Percentiles rank a stretch among this genome's conserved stretches.
Evolutionary conservation across 2,888 invertebrate species (phyloP).

Genomic region (Zygothrica quintamaculata): DNA sequence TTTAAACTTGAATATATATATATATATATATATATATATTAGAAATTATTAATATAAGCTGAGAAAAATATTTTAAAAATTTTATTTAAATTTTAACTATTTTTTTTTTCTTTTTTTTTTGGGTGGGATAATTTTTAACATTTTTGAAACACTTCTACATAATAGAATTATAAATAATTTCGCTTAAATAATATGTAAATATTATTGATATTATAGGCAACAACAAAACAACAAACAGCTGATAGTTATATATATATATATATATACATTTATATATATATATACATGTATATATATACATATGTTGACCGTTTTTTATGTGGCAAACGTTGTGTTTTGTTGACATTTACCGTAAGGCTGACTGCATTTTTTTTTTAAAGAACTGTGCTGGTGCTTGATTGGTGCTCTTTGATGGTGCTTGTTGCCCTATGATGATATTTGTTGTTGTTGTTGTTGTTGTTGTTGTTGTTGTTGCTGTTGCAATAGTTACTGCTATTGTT

Average conservation of each 20-base stretch:
- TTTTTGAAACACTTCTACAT: conserved; percentile 59
- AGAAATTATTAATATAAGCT: no score
- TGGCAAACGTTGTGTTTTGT: conserved; percentile 50
- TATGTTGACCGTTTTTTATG: neutral
- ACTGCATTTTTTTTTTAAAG: conserved; percentile 52
- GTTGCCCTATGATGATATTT: neutral
- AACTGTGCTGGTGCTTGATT: conserved; percentile 29
- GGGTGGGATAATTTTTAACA: neutral
- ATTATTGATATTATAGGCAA: conserved; percentile 37
- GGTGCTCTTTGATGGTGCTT: conserved; percentile 13
- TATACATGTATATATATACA: neutral
- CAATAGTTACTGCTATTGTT: conserved; percentile 18
- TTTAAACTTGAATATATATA: no score
- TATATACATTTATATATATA: neutral
- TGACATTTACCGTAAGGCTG: conserved; percentile 62
- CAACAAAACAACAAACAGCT: conserved; percentile 64
- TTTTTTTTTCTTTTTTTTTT: conserved; percentile 2
- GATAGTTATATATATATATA: no score
- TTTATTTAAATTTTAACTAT: conserved; percentile 1
- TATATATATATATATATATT: no score
- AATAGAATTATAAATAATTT: conserved; percentile 34
- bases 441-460: neutral
- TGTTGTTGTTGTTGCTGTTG: neutral
- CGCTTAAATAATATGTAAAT: conserved; percentile 10
- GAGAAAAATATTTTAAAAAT: no score